Evolutionary conservation across 1,140 invertebrate species (phyloP), one percentile per base, ranked within the genome.

Genomic region (Drosophila tani): DNA sequence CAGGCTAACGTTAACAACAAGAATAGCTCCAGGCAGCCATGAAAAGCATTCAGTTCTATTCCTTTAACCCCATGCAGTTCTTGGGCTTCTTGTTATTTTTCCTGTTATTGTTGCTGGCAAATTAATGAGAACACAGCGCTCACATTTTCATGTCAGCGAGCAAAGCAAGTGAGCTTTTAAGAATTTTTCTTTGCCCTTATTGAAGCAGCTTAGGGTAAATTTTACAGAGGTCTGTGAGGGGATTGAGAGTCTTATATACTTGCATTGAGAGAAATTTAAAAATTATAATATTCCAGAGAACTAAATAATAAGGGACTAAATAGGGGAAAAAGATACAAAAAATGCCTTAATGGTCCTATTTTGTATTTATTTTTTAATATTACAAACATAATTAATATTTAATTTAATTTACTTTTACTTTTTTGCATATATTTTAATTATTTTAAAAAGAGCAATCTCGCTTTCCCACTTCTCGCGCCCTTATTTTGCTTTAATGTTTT

Each of bases 51-150:
- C 43, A 68, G n/a, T 47, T 43, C n/a, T 45, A 9, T 43, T 14
- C 17, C 46, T 35, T 38, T 59, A 62, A 49, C 47, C 17, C 58
- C 53, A 19, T 66, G 43, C 46, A 14, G 43, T 64, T 53, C 35
- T 15, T 19, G 11, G n/a, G 46, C 21, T 40, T n/a, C 35, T 41
- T 63, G 58, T 41, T 58, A 38, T 47, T 68, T 65, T 62, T 63
- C 57, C 57, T 38, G 41, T 65, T 57, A 58, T 69, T 69, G 47
- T 67, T 77, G 63, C 62, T 88, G 64, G 43, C 62, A 83, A 88
- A 83, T 88, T 88, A 87, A 84, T 88, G 84, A 70, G 68, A 68
- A 68, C 75, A 79, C 77, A 76, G 53, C 27, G 58, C 69, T 73
- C 55, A 55, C 60, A 80, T 83, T 73, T 87, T 66, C 64, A 82